Conservation (phyloP, 92 coral and sea anemone genomes). For the Zoanthus sansibaricus region DNA sequence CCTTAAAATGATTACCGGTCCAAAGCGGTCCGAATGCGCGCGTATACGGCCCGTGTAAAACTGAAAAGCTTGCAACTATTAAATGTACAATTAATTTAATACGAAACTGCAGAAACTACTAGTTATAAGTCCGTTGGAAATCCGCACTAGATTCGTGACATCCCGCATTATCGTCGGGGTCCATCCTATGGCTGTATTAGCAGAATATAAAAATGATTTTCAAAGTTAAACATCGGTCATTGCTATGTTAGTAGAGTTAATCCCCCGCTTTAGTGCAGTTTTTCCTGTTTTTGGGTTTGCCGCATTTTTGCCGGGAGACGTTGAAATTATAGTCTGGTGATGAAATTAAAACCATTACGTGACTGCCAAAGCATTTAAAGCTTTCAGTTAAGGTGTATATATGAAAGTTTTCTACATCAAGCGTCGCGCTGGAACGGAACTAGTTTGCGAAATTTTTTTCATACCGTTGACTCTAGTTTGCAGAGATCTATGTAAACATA, state of each 20-base stretch:
- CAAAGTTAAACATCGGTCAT: neutral
- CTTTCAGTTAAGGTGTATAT: neutral
- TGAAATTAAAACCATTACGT: conserved; percentile 21
- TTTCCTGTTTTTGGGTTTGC: neutral
- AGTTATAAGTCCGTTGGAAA: too few species aligned
- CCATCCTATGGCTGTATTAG: neutral
- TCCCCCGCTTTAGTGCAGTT: neutral
- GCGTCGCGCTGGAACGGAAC: conserved; percentile 21
- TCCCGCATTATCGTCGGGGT: neutral
- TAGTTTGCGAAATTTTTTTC: neutral
- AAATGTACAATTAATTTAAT: too few species aligned
- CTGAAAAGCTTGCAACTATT: too few species aligned
- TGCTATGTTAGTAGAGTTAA: neutral
- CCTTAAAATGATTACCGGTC: too few species aligned
- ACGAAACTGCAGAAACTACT: too few species aligned
- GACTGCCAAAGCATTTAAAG: conserved; percentile 14
- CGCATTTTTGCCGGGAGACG: neutral
- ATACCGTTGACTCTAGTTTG: neutral
- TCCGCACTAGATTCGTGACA: neutral
- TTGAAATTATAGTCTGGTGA: neutral
- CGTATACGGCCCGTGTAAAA: too few species aligned
- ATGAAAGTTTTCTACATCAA: neutral
- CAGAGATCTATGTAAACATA: neutral
- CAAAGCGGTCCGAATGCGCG: too few species aligned
- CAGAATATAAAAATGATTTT: neutral